These are phyloP conservation scores for Mallateleia sp. DNA, from an alignment of 2,888 invertebrate species.

Conservation along the genomic window DNA sequence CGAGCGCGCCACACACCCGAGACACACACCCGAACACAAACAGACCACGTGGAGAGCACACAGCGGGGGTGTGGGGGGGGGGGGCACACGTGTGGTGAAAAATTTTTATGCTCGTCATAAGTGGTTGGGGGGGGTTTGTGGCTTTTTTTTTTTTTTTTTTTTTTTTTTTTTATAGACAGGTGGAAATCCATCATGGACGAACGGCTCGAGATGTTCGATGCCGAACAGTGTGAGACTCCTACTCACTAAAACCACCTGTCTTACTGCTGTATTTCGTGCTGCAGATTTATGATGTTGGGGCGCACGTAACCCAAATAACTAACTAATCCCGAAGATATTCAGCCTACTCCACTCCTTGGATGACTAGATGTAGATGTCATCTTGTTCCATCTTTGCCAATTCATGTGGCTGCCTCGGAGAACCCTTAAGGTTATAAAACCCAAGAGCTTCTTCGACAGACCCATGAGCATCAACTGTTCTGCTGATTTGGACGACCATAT, in stretches of 20 bases:
- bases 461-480: slow-evolving; percentile 2
- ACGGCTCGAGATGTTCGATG: neutral
- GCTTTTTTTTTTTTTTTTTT: no score
- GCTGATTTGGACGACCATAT: slow-evolving; percentile 68
- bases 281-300: neutral
- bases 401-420: slow-evolving; percentile 19
- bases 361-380: slow-evolving; percentile 24
- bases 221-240: slow-evolving; percentile 3
- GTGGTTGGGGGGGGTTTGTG: no score
- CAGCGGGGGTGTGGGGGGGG: no score
- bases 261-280: slow-evolving; percentile 9
- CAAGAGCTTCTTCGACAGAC: slow-evolving; percentile 38
- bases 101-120: no score
- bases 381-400: slow-evolving; percentile 45
- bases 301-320: neutral
- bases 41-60: no score
- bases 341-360: neutral
- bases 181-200: slow-evolving; percentile 6
- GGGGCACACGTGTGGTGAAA: no score
- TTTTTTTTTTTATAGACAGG: slow-evolving; percentile 19
- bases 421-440: slow-evolving; percentile 38
- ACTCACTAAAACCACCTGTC: slow-evolving; percentile 4
- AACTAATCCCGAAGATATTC: neutral
- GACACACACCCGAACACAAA: no score
- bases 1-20: no score